A percentile compares a stretch with the other conserved stretches of the same genome.
These are phyloP conservation scores for Metallyticus violacea DNA, from an alignment of 2,888 invertebrate species.

Conservation along the genomic window DNA sequence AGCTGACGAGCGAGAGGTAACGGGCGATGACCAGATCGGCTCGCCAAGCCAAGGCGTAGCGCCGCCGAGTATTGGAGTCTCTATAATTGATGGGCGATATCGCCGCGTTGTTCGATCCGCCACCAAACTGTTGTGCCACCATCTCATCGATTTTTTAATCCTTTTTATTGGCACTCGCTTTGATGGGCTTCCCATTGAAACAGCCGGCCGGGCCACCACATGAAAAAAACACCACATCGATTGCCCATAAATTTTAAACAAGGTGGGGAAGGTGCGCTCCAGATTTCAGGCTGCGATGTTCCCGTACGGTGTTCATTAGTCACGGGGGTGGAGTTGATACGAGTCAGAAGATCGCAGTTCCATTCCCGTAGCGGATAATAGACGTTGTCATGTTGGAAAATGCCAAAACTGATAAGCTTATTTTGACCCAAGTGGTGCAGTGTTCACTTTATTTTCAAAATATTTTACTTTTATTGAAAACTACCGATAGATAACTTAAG, in stretches of 20 bases:
- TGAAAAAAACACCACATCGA: not conserved
- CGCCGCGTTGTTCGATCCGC: not conserved
- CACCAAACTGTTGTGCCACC: not conserved
- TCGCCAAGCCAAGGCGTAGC: not conserved
- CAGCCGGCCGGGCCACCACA: not conserved
- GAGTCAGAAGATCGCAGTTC: not conserved
- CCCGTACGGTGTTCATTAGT: not conserved
- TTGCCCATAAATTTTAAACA: not conserved
- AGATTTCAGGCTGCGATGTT: too few species aligned
- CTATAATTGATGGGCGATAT: not conserved
- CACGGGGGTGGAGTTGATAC: not conserved
- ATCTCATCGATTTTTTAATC: not conserved
- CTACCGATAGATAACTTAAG: too few species aligned
- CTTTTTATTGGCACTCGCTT: not conserved
- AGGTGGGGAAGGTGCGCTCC: not conserved
- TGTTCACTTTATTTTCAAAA: too few species aligned
- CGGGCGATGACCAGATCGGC: not conserved
- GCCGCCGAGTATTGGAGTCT: not conserved
- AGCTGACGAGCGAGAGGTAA: too few species aligned
- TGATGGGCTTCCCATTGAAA: not conserved
- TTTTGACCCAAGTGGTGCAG: too few species aligned
- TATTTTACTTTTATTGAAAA: too few species aligned
- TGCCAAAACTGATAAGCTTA: too few species aligned
- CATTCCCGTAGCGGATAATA: too few species aligned
- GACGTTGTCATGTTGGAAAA: not conserved